Conservation (phyloP, 2,888 invertebrate species). For the Morpho deidamia region DNA sequence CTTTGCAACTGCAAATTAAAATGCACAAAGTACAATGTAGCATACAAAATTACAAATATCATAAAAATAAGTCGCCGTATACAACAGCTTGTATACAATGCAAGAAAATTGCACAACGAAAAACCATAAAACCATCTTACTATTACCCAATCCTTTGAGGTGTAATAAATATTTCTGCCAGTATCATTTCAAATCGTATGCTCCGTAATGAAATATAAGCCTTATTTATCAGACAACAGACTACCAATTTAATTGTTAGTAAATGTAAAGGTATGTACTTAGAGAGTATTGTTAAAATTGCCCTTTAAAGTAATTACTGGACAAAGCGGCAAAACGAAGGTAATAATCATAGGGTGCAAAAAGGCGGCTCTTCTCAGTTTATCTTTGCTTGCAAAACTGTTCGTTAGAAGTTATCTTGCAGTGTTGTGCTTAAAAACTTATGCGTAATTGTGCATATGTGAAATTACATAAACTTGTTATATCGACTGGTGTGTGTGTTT, state of each 20-base stretch:
- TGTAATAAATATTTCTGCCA: conserved; percentile 65
- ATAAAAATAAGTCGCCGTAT: conserved; percentile 27
- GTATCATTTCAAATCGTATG: conserved; percentile 25
- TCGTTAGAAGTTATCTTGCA: conserved; percentile 23
- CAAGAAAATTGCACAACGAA: conserved; percentile 69
- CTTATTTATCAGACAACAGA: conserved; percentile 24
- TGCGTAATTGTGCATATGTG: background rate
- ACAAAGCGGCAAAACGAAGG: conserved; percentile 54
- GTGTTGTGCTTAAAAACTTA: conserved; percentile 5
- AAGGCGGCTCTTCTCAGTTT: conserved; percentile 47
- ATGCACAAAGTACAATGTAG: background rate
- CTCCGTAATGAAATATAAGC: conserved; percentile 26
- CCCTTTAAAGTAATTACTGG: conserved; percentile 60
- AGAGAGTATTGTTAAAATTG: conserved; percentile 42
- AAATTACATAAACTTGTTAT: background rate
- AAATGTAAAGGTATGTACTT: conserved; percentile 18
- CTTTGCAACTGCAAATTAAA: background rate
- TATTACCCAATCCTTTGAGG: conserved; percentile 71
- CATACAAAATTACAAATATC: conserved; percentile 27
- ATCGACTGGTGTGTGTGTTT: too few relatives aligned
- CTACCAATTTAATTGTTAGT: conserved; percentile 17
- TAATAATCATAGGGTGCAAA: conserved; percentile 57
- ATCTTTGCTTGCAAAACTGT: conserved; percentile 41
- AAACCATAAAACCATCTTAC: conserved; percentile 68
- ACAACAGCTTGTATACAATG: conserved; percentile 43